These are phyloP conservation scores for Tethea ocularis DNA, from an alignment of 2,888 invertebrate genomes.

Conservation along the genomic window DNA sequence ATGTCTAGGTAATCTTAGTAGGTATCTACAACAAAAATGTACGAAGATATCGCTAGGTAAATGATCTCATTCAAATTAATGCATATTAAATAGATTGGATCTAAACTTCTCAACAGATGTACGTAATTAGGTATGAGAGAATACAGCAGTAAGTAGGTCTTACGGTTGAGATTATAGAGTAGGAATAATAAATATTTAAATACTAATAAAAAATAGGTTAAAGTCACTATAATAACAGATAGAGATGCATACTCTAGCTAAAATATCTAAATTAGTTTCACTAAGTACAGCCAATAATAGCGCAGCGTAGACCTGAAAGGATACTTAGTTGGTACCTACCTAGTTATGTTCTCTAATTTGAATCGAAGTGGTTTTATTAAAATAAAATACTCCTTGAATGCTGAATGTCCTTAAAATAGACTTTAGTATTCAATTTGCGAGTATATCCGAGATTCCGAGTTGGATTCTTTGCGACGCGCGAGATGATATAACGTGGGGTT, in stretches of 20 bases:
- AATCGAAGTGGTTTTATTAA: background rate
- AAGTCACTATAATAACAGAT: background rate
- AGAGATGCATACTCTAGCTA: background rate
- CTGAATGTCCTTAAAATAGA: constrained; percentile 40
- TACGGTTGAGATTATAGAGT: too few relatives aligned
- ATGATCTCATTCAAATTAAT: background rate
- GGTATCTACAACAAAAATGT: background rate
- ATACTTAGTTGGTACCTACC: too few relatives aligned
- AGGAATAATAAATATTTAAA: too few relatives aligned
- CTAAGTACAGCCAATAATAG: background rate
- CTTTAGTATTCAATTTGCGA: constrained; percentile 52
- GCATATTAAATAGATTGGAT: constrained; percentile 2
- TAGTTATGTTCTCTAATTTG: too few relatives aligned
- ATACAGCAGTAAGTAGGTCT: too few relatives aligned
- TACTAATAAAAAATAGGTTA: too few relatives aligned
- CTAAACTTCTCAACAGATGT: background rate
- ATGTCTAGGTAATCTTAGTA: too few relatives aligned
- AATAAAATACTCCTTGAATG: constrained; percentile 13
- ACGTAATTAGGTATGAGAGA: too few relatives aligned
- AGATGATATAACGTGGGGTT: constrained; percentile 42
- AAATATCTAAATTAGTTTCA: background rate
- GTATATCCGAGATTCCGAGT: constrained; percentile 28
- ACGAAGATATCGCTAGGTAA: background rate
- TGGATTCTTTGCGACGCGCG: constrained; percentile 32
- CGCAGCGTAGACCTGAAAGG: background rate